A percentile compares a stretch with the other conserved stretches of the same genome.
These are phyloP conservation scores for Alfaro cultratus DNA, from an alignment of 2,797 vertebrate species.

Conservation along the genomic window DNA sequence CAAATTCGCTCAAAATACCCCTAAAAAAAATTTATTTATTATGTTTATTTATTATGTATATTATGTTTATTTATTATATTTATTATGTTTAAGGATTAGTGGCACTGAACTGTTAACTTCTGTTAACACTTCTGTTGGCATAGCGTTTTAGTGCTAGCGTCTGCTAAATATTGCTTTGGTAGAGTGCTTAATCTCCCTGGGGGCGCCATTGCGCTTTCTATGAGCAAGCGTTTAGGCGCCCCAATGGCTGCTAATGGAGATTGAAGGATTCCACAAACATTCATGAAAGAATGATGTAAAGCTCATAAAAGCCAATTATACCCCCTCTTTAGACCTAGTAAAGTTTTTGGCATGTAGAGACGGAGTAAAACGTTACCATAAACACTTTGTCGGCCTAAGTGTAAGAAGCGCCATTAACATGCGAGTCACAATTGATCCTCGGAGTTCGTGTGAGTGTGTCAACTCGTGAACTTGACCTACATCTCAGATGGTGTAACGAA, in stretches of 20 bases:
- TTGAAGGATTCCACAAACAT: background rate
- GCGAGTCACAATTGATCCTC: constrained; percentile 37
- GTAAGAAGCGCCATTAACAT: constrained; percentile 33
- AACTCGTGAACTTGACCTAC: constrained; percentile 59
- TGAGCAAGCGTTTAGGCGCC: no score
- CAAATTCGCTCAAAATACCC: background rate
- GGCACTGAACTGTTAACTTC: background rate
- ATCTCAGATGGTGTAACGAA: constrained; percentile 57
- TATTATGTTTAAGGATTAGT: no score
- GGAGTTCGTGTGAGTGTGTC: constrained; percentile 40
- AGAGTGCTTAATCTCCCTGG: no score
- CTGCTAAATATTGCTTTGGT: background rate
- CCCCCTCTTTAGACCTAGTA: no score
- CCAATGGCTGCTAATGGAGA: background rate
- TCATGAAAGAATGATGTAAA: background rate
- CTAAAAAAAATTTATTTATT: no score
- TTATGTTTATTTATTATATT: no score
- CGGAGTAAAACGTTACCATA: background rate
- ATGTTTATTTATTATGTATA: no score
- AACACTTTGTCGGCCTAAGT: constrained; percentile 3
- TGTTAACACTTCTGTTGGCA: no score
- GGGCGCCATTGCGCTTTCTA: no score
- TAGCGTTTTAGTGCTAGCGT: no score
- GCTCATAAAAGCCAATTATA: background rate
- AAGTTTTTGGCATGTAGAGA: background rate